These are phyloP conservation scores for Acanthacorydalis orientalis DNA, from an alignment of 2,888 invertebrate species.

Conservation along the genomic window DNA sequence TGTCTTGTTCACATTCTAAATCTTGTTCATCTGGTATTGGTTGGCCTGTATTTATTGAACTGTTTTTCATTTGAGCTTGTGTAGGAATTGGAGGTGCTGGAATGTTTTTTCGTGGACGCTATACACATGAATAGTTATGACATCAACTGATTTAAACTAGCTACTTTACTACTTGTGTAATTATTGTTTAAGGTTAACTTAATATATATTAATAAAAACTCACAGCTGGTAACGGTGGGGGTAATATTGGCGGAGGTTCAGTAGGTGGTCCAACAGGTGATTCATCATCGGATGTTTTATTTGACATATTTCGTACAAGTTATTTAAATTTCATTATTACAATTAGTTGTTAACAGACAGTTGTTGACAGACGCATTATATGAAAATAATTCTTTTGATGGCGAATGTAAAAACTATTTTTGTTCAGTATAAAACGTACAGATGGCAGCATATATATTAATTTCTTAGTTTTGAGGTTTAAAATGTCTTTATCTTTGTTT, in stretches of 20 bases:
- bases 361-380: too few species aligned
- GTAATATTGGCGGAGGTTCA: slow-evolving; percentile 18
- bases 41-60: slow-evolving; percentile 8
- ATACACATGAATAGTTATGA: background rate
- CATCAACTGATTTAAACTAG: background rate
- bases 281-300: background rate
- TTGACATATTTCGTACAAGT: background rate
- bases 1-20: slow-evolving; percentile 16
- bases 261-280: slow-evolving; percentile 16
- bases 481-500: too few species aligned
- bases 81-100: background rate
- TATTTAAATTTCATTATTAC: too few species aligned
- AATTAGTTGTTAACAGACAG: too few species aligned
- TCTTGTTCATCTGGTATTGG: slow-evolving; percentile 9
- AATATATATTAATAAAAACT: slow-evolving; percentile 7
- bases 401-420: too few species aligned
- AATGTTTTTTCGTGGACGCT: background rate
- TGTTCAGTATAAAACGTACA: too few species aligned
- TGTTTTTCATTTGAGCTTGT: background rate
- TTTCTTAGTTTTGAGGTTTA: too few species aligned
- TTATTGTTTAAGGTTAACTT: background rate
- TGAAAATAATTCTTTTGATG: too few species aligned
- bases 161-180: background rate
- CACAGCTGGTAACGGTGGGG: slow-evolving; percentile 20
- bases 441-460: too few species aligned